Evolutionary conservation across 30 jellyfish, hydroid and myxozoan genomes (phyloP), one percentile per base, ranked within the genome.

Genomic region (Aurelia aurita): DNA sequence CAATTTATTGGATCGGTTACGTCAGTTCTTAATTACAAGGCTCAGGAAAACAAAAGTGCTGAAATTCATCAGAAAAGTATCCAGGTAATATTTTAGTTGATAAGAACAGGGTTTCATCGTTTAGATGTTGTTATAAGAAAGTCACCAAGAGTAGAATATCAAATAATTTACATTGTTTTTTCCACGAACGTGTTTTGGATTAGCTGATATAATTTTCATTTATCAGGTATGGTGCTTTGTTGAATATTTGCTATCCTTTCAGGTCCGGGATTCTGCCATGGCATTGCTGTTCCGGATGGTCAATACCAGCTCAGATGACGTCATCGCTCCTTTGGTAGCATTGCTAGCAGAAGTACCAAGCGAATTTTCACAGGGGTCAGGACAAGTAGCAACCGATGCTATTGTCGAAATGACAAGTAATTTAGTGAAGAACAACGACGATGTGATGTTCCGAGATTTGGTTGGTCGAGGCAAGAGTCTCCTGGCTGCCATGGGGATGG

Each of bases 1-100:
- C 90, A 54, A 58, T 68, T 31, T 47, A 80, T 80, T 53, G 90
- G 90, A 13, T 80, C 90, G 3, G 72, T 80, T 22, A 16, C 74
- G 49, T 80, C 90, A 10, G 82, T 64, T 2, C 21, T 63, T 21
- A 55, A 75, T 28, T 8, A 14, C 49, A 49, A 80, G 4, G 54
- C 82, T 14, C n/a, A 61, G 14, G 74, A 55, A 27, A 64, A 63
- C 26, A 65, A 54, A 8, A 61, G 82, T 6, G 9, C 71, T 1
- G 64, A 45, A 31, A 12, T 13, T 46, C 51, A 16, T 14, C 47
- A 45, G 21, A 62, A 31, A 55, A 80, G 69, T 35, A 77, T 77
- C 35, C 69, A 72, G 54, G 84, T 72, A 45, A 18, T 68, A 6
- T 9, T n/a, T 10, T 22, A 0, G 10, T 7, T n/a, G 3, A 14